Conservation (phyloP, 1,140 invertebrate species). For the Hylaeus volcanicus region DNA sequence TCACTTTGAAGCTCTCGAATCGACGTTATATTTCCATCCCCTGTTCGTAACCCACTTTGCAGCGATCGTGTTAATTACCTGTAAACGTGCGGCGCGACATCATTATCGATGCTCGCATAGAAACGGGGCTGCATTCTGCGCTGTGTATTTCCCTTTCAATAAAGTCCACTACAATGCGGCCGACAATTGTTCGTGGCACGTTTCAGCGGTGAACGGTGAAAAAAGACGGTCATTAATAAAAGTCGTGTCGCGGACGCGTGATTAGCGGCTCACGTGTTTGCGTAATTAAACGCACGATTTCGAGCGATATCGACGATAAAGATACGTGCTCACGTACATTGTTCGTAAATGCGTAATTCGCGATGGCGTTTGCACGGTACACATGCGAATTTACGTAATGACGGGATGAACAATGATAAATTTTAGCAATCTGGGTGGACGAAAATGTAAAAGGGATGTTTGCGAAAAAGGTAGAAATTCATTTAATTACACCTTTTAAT, state of each 20-base stretch:
- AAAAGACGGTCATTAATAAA: conserved; percentile 30
- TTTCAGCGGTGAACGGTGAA: neutral
- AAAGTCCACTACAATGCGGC: neutral
- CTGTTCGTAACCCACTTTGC: neutral
- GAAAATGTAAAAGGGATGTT: no score
- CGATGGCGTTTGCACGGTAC: neutral
- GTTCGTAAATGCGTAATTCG: neutral
- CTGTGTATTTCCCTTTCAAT: neutral
- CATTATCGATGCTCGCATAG: neutral
- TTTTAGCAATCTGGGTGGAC: no score
- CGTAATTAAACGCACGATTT: conserved; percentile 14
- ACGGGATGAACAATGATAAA: neutral
- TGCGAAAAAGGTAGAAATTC: no score
- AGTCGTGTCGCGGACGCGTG: neutral
- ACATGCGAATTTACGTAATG: conserved; percentile 5
- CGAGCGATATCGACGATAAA: neutral
- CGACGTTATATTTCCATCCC: neutral
- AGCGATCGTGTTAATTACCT: conserved; percentile 4
- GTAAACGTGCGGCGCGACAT: neutral
- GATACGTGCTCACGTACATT: neutral
- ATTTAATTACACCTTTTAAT: no score
- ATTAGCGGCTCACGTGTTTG: conserved; percentile 27
- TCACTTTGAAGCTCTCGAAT: no score
- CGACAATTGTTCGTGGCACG: conserved; percentile 22
- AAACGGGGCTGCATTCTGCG: neutral